Conservation (phyloP, 2,888 invertebrate species). For the Podotricha telesiphe region DNA sequence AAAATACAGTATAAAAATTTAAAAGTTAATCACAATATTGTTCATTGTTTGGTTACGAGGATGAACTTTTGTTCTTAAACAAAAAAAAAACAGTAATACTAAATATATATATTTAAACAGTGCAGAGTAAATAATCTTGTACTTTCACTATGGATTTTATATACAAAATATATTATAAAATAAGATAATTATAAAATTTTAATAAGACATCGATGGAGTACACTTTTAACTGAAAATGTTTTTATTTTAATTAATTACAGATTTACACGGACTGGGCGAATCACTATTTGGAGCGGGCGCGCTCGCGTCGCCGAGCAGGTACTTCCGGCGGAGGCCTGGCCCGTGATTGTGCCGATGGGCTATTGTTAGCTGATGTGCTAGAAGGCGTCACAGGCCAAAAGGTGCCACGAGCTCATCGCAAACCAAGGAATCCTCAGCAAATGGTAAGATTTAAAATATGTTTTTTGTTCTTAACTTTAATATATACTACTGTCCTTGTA, state of each 20-base stretch:
- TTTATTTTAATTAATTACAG: conserved; percentile 81
- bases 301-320: conserved; percentile 92
- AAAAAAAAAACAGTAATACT: too few species aligned
- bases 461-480: too few species aligned
- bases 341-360: conserved; percentile 95
- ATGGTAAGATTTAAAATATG: conserved; percentile 88
- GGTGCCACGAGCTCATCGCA: conserved; percentile 88
- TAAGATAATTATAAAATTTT: too few species aligned
- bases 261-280: conserved; percentile 99
- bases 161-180: too few species aligned
- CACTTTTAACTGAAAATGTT: background rate
- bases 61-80: background rate
- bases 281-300: conserved; percentile 96
- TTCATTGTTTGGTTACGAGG: background rate
- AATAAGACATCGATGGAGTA: too few species aligned
- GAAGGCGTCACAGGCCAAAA: conserved; percentile 94
- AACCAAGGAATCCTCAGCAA: conserved; percentile 95
- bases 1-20: conserved; percentile 8
- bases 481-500: too few species aligned
- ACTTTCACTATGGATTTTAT: too few species aligned
- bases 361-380: conserved; percentile 95
- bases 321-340: conserved; percentile 88
- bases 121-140: too few species aligned
- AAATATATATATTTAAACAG: too few species aligned
- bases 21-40: background rate